Conservation (phyloP, 2,888 invertebrate species). For the Anagyrus pseudococci region DNA sequence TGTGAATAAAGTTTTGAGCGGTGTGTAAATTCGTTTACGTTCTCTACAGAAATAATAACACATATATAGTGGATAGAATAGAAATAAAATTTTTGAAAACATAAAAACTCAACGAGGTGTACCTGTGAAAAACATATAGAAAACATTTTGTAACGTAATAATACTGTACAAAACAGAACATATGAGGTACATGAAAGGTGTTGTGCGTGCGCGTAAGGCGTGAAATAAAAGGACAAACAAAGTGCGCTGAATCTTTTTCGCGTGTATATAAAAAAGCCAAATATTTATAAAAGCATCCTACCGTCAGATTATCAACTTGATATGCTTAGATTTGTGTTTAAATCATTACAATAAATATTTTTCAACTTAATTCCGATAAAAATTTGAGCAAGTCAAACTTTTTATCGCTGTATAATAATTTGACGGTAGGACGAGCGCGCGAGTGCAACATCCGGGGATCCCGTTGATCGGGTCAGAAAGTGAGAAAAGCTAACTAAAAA, state of each 20-base stretch:
- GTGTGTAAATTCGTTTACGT: neutral
- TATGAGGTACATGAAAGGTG: neutral
- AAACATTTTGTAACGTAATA: slow-evolving; percentile 7
- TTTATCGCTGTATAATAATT: neutral
- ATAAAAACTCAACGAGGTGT: slow-evolving; percentile 5
- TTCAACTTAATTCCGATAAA: neutral
- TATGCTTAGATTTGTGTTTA: too few species aligned
- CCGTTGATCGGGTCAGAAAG: neutral
- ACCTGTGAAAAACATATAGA: slow-evolving; percentile 26
- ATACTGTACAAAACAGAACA: slow-evolving; percentile 19
- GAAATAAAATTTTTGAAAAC: slow-evolving; percentile 17
- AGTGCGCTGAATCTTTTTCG: slow-evolving; percentile 16
- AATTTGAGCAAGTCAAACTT: neutral
- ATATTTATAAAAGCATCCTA: slow-evolving; percentile 5
- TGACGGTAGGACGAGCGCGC: neutral
- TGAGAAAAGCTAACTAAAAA: slow-evolving; percentile 21
- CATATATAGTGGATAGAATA: slow-evolving; percentile 1
- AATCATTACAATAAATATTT: too few species aligned
- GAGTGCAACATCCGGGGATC: slow-evolving; percentile 1
- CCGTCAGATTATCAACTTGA: too few species aligned
- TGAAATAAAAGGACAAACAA: slow-evolving; percentile 15
- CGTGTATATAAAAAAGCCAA: slow-evolving; percentile 27
- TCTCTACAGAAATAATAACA: neutral
- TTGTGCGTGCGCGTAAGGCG: slow-evolving; percentile 18
- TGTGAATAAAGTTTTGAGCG: neutral